Conservation (phyloP, 1,140 invertebrate species). For the Papilio aristodemus region DNA sequence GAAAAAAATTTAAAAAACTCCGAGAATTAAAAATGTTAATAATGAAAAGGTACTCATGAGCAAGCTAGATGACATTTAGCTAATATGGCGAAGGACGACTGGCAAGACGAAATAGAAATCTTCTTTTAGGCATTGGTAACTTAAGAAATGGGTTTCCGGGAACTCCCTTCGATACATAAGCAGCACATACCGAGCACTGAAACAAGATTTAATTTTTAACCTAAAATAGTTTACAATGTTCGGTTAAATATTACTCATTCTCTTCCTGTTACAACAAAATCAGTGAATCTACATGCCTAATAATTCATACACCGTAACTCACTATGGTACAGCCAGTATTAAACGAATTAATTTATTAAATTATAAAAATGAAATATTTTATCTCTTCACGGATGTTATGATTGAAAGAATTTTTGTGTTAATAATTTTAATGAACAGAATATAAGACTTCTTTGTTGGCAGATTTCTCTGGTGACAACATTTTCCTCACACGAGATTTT, state of each 20-base stretch:
- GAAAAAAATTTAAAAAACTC: not conserved
- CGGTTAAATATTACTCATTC: too few species aligned
- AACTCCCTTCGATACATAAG: slow-evolving; percentile 36
- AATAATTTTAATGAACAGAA: slow-evolving; percentile 9
- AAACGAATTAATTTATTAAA: too few species aligned
- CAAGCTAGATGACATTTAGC: not conserved
- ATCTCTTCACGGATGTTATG: not conserved
- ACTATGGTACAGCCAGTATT: too few species aligned
- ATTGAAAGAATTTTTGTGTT: not conserved
- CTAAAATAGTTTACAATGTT: not conserved
- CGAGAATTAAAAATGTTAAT: not conserved
- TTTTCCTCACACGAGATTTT: slow-evolving; percentile 35
- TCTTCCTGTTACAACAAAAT: too few species aligned
- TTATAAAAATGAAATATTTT: not conserved
- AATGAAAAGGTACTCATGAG: not conserved
- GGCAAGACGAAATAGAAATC: slow-evolving; percentile 51
- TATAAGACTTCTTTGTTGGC: slow-evolving; percentile 18
- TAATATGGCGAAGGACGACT: slow-evolving; percentile 62
- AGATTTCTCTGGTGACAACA: slow-evolving; percentile 11
- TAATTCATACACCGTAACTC: too few species aligned
- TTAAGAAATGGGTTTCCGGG: slow-evolving; percentile 47
- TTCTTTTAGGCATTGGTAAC: slow-evolving; percentile 57
- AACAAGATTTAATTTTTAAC: slow-evolving; percentile 42
- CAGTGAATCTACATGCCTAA: too few species aligned
- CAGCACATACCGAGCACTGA: slow-evolving; percentile 60